Evolutionary conservation across 2,113 vertebrate species (phyloP), one percentile per base, ranked within the genome.

Genomic region (Halcyon senegalensis): DNA sequence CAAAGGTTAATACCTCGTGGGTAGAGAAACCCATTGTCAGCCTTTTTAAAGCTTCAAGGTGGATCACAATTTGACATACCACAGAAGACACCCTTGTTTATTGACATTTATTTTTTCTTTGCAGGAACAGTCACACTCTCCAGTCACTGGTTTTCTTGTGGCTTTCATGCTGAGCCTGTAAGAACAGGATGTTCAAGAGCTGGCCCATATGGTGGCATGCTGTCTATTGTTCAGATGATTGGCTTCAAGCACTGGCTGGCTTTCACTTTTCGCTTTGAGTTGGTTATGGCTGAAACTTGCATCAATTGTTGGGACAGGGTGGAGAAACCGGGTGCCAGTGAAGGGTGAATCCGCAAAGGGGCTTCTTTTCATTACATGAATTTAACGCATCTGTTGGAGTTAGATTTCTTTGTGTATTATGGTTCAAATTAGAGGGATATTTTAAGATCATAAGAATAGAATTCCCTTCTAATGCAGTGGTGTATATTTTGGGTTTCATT

Each of bases 361-460:
- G 70, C 73, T 97, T 90, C 63, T 97, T 96, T 91, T 94, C 76
- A 83, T 96, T 97, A 93, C 17, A 86, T 92, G 83, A 87, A 97
- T 94, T 96, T 96, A 94, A 93, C 59, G 96, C 95, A 98, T 96
- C 96, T 98, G 96, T 69, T 31, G 33, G 59, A 95, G 80, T 82
- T 95, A 68, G 62, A 90, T 96, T 95, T 98, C 96, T 98, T 97
- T 95, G 89, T 97, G 85, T 87, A 93, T 87, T 95, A 96, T 98
- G 93, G 96, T 98, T 98, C 85, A 97, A 97, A 98, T 97, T 98
- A 96, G 72, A 79, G 66, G 76, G 92, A 95, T 97, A 98, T 98
- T 98, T 97, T 97, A 93, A 97, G 95, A 96, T 90, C 95, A 93
- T 95, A 97, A 97, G 96, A 93, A 96, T 31, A 94, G 85, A 97